phyloP scores from a whole-genome alignment of 2,113 vertebrate species.

The Gadus macrocephalus region DNA sequence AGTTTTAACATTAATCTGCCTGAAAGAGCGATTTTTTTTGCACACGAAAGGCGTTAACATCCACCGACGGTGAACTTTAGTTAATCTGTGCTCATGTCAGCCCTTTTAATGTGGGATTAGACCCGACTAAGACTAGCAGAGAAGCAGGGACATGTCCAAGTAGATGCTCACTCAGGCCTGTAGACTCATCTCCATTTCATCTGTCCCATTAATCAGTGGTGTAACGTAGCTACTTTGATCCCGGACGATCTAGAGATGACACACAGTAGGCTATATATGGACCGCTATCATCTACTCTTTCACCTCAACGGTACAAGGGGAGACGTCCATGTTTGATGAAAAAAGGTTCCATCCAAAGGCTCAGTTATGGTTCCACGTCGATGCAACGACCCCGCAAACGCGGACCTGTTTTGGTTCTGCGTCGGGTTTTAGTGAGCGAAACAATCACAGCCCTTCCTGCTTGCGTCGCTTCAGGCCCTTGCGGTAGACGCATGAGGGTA shows the following conservation, averaged over 20 bases:
- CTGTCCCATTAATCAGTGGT: background rate
- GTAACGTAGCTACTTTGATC: slow-evolving; percentile 10
- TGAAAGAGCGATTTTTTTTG: slow-evolving; percentile 14
- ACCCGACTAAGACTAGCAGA: slow-evolving; percentile 6
- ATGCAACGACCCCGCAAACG: too few species aligned
- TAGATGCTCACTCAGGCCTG: background rate
- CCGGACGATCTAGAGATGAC: background rate
- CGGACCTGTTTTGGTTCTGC: too few species aligned
- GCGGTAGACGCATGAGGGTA: too few species aligned
- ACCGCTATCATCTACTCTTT: too few species aligned
- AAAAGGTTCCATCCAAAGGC: too few species aligned
- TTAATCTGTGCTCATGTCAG: slow-evolving; percentile 40
- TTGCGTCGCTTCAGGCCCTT: too few species aligned
- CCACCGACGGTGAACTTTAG: background rate
- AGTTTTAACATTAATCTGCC: slow-evolving; percentile 5
- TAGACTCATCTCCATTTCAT: slow-evolving; percentile 7
- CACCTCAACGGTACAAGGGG: too few species aligned
- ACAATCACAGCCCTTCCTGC: too few species aligned
- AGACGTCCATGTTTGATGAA: too few species aligned
- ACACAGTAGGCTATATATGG: too few species aligned
- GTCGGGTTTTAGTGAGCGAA: too few species aligned
- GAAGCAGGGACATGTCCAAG: background rate
- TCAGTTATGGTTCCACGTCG: too few species aligned
- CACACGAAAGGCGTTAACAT: background rate
- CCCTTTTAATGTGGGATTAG: slow-evolving; percentile 53